phyloP scores from a whole-genome alignment of 92 coral and sea anemone genomes.

The Muricea muricata region DNA sequence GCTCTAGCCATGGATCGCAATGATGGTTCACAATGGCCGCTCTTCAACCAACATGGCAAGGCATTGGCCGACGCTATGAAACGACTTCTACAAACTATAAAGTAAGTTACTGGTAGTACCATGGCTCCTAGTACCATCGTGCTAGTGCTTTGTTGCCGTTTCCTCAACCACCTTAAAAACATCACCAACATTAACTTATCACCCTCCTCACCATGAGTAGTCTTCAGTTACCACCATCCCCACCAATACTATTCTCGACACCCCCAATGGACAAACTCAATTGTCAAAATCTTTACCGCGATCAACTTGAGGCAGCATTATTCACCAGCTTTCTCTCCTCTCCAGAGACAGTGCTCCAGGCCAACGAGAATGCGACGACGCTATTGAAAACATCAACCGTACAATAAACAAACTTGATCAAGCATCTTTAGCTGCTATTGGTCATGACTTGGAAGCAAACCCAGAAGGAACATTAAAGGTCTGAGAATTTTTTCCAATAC shows the following conservation, averaged over 20 bases:
- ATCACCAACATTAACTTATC: neutral
- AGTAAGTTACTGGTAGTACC: conserved; percentile 63
- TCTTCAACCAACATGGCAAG: conserved; percentile 89
- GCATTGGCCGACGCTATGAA: conserved; percentile 97
- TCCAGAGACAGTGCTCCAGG: conserved; percentile 98
- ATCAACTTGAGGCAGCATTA: too few species aligned
- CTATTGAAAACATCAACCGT: conserved; percentile 84
- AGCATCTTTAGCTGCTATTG: conserved; percentile 92
- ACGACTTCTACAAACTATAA: conserved; percentile 89
- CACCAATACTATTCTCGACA: neutral
- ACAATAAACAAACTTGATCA: conserved; percentile 96
- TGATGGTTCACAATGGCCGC: conserved; percentile 84
- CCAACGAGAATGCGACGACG: conserved; percentile 96
- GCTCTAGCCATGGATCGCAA: conserved; percentile 82
- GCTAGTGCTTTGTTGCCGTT: too few species aligned
- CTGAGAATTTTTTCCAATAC: neutral
- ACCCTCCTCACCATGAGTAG: neutral
- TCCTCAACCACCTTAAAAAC: too few species aligned
- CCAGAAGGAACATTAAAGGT: conserved; percentile 88
- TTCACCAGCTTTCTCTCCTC: neutral
- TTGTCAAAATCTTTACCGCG: too few species aligned
- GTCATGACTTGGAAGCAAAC: conserved; percentile 83
- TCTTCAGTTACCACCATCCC: neutral
- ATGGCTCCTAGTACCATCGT: too few species aligned
- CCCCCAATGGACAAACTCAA: too few species aligned